phyloP scores from a whole-genome alignment of 2,113 vertebrate species.

The Rissa tridactyla region DNA sequence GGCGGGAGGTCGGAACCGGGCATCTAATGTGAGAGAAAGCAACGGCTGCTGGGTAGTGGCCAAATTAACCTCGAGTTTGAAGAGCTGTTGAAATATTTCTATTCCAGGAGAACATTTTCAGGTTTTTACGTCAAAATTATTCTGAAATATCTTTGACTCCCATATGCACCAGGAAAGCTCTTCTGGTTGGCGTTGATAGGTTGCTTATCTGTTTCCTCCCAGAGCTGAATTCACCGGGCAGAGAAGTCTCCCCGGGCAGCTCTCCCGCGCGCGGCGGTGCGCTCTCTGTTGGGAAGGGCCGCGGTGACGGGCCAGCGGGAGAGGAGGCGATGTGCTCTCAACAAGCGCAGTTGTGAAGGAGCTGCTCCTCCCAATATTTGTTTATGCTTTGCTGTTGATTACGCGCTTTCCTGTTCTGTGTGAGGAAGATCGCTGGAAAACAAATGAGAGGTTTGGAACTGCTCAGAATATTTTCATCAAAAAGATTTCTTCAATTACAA shows the following conservation, averaged over 20 bases:
- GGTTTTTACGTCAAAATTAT: background rate
- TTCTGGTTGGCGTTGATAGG: background rate
- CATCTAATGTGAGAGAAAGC: background rate
- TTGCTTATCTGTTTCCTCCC: background rate
- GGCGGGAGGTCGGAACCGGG: background rate
- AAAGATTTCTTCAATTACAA: background rate
- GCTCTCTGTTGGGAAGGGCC: background rate
- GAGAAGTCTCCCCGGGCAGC: background rate
- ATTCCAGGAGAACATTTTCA: background rate
- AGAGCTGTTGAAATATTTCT: background rate
- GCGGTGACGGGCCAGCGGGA: background rate
- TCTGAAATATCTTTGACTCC: background rate
- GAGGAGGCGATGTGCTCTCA: background rate
- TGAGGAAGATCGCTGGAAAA: background rate
- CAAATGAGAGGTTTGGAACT: background rate
- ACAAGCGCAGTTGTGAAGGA: background rate
- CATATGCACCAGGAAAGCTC: background rate
- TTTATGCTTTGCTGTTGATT: background rate
- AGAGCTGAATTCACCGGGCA: background rate
- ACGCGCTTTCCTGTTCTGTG: background rate
- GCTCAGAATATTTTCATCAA: background rate
- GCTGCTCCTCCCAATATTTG: background rate
- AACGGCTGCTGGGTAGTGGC: background rate
- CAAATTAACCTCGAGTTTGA: background rate
- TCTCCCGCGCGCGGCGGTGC: background rate